Percentiles rank a stretch among this genome's conserved stretches.
phyloP scores from a whole-genome alignment of 30 jellyfish, hydroid and myxozoan genomes.

The Aurelia sp. region DNA sequence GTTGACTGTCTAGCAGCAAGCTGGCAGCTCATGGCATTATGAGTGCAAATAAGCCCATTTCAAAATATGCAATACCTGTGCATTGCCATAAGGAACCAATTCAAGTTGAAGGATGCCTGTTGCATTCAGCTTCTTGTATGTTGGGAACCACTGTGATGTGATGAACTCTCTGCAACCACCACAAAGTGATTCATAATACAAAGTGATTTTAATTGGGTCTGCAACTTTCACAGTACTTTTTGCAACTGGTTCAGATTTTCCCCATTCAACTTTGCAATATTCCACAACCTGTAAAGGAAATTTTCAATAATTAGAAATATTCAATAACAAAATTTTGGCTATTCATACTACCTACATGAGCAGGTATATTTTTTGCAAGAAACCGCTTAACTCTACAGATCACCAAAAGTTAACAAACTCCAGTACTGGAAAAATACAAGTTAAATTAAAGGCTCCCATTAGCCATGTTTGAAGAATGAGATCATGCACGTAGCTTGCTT shows the following conservation, averaged over 20 bases:
- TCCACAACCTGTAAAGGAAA: constrained; percentile 47
- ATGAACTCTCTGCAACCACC: constrained; percentile 82
- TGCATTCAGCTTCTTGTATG: constrained; percentile 64
- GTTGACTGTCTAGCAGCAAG: too few relatives aligned
- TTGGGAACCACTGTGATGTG: constrained; percentile 80
- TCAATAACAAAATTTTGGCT: too few relatives aligned
- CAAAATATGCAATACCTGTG: constrained; percentile 35
- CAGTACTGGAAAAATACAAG: too few relatives aligned
- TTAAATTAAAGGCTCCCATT: too few relatives aligned
- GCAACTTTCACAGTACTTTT: constrained; percentile 23
- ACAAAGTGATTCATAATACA: constrained; percentile 88
- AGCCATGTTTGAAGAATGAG: too few relatives aligned
- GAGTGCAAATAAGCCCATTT: too few relatives aligned
- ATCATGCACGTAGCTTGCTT: too few relatives aligned
- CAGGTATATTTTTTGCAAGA: too few relatives aligned
- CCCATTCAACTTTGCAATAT: constrained; percentile 70
- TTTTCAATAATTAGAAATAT: neutral
- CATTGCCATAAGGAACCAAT: constrained; percentile 92
- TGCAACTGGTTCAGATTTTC: constrained; percentile 5
- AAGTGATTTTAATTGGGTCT: constrained; percentile 70
- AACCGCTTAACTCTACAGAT: too few relatives aligned
- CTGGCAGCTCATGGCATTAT: too few relatives aligned
- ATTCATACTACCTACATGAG: too few relatives aligned
- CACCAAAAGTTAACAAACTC: too few relatives aligned
- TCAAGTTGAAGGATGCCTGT: constrained; percentile 80